phyloP scores from a whole-genome alignment of 2,888 invertebrate species.

The Apamea monoglypha region DNA sequence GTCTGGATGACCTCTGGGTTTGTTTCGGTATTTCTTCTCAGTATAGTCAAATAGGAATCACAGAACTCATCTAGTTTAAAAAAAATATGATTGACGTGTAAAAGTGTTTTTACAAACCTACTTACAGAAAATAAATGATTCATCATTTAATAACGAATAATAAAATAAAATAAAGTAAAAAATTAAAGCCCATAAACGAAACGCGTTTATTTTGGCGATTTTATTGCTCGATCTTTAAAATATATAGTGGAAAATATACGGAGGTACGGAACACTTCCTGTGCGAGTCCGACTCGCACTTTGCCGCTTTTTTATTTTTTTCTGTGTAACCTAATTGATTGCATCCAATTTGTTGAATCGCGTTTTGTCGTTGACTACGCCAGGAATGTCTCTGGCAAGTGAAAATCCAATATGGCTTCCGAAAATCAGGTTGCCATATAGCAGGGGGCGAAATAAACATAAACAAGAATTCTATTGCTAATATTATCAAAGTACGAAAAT shows the following conservation, averaged over 20 bases:
- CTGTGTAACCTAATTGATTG: constrained; percentile 20
- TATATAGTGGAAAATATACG: neutral
- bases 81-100: no score
- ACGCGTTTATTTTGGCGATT: neutral
- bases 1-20: no score
- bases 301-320: neutral
- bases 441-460: neutral
- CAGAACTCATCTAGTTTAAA: no score
- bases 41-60: no score
- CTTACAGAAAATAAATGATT: no score
- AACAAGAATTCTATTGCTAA: neutral
- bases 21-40: no score
- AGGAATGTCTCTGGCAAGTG: constrained; percentile 3
- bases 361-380: neutral
- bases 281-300: neutral
- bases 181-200: neutral
- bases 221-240: neutral
- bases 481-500: constrained; percentile 23
- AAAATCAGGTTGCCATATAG: neutral
- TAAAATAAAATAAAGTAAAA: neutral
- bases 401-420: constrained; percentile 14
- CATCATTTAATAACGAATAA: no score
- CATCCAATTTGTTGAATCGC: constrained; percentile 11
- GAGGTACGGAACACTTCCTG: neutral
- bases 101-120: no score